phyloP scores from a whole-genome alignment of 2,888 invertebrate genomes.

The Reticulitermes lucifugus region DNA sequence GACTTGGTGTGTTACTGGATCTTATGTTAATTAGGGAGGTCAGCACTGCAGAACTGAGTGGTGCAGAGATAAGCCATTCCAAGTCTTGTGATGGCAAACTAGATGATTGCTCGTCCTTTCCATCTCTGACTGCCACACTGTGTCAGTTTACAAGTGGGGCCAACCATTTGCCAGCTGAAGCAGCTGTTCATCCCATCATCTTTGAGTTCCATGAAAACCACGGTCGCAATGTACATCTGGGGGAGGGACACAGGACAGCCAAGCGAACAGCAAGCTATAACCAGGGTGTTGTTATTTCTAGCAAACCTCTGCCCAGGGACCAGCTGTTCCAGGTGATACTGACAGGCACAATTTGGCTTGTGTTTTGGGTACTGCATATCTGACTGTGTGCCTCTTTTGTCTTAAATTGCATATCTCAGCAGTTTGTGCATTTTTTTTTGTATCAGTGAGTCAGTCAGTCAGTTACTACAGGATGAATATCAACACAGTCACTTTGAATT shows the following conservation, averaged over 20 bases:
- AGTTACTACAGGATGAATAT: too few relatives aligned
- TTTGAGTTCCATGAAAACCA: conserved; percentile 83
- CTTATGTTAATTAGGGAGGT: conserved; percentile 11
- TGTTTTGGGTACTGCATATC: too few relatives aligned
- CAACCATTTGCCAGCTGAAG: conserved; percentile 60
- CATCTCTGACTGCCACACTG: conserved; percentile 4
- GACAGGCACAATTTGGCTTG: too few relatives aligned
- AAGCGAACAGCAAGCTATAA: conserved; percentile 85
- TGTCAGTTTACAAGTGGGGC: not conserved
- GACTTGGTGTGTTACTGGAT: not conserved
- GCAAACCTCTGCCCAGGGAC: conserved; percentile 74
- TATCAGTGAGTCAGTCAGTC: too few relatives aligned
- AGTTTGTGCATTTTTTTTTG: too few relatives aligned
- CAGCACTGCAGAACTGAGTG: conserved; percentile 10
- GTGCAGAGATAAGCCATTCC: conserved; percentile 56
- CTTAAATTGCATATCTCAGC: too few relatives aligned
- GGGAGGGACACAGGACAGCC: conserved; percentile 74
- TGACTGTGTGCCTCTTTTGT: too few relatives aligned
- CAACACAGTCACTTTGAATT: too few relatives aligned
- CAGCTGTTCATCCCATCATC: conserved; percentile 58
- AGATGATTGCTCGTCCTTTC: conserved; percentile 40
- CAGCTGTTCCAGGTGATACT: conserved; percentile 74
- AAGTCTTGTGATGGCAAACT: conserved; percentile 58
- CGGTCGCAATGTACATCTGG: conserved; percentile 82
- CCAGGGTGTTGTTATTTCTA: conserved; percentile 80